Base-by-base conservation (phyloP, 2,888 invertebrate genomes). In the Entomobrya proxima region DNA sequence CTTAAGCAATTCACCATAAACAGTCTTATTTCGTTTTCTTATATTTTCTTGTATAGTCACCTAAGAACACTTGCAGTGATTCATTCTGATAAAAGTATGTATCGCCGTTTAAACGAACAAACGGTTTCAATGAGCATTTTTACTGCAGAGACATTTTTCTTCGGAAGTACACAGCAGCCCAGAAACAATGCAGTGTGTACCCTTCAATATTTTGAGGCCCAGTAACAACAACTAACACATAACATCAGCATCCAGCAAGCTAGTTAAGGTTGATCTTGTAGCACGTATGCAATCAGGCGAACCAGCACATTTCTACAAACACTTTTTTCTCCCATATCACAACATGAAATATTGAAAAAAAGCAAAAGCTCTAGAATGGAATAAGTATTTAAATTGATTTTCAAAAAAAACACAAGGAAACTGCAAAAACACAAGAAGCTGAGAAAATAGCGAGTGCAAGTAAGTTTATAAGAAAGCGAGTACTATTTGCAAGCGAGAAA, bases 361-460 rank as follows among this genome's bases (percentile, higher is more conserved):
- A 11, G 24, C 1, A 9, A 61, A 61, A 61, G 40, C 30, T 13
- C 21, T 67, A 58, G 69, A 69, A 80, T 69, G 55, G 69, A 80
- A 69, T 24, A 69, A 80, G 61, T 52, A n/a, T n/a, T n/a, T n/a
- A 80, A 80, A 80, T 80, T 80, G 80, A 80, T 80, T 80, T 80
- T 44, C 35, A 67, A 21, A 69, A 24, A 37, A 58, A 50, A 47
- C 15, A 32, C 7, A 61, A 27, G 77, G n/a, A n/a, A n/a, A n/a
- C n/a, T n/a, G n/a, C 18, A 55, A 24, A 24, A 55, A 21, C 21
- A 55, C 5, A 55, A 13, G 27, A 40, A 50, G 4, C n/a, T n/a
- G 21, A 50, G 21, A 78, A 15, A 40, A 44, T n/a, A 18, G 21
- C 35, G 24, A 58, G 44, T 76, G 9, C 6, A 18, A 58, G 58